Evolutionary conservation across 92 coral and sea anemone species (phyloP), one percentile per base, ranked within the genome.

Genomic region (Palythoa caribaeorum): DNA sequence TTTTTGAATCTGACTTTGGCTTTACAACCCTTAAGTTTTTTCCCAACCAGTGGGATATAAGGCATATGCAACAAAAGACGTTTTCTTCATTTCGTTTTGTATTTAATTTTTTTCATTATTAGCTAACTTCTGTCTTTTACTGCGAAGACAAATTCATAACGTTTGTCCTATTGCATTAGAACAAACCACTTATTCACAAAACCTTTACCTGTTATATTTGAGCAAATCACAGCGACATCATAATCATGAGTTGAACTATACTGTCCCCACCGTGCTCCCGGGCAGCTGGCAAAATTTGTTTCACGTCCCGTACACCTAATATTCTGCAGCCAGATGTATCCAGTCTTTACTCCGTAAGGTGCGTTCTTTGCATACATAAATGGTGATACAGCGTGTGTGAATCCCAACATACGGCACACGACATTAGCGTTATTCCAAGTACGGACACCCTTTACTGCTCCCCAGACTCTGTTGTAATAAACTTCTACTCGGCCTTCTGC

Each of bases 401-500:
- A 71, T 9, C 74, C 74, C n/a, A 70, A 16, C 74, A 70, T 70
- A 70, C 74, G 74, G 16, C 74, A 70, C 38, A 70, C 47, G 16
- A 11, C 40, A 1, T 11, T 14, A 21, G 74, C 40, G 9, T 70
- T 70, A 38, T 21, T 70, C 47, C 74, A 28, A 2, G n/a, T 70
- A 16, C 28, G 74, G 13, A 7, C 74, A 28, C 38, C 16, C 10
- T 28, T 7, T 28, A 70, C 74, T 70, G 74, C 28, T 20, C 71
- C 71, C 71, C 71, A 65, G 71, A 35, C 71, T 5, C 71, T 65
- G 35, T 65, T 65, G 71, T 87, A 79, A 20, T 77, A 78, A 38
- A 87, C 78, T 76, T 87, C 90, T 13, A 87, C 90, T 15, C 88
- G 81, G 12, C 90, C 90, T n/a, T 44, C 35, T 54, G 54, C 19